These are phyloP conservation scores for Oncorhynchus keta DNA, from an alignment of 2,113 vertebrate genomes.

Conservation along the genomic window DNA sequence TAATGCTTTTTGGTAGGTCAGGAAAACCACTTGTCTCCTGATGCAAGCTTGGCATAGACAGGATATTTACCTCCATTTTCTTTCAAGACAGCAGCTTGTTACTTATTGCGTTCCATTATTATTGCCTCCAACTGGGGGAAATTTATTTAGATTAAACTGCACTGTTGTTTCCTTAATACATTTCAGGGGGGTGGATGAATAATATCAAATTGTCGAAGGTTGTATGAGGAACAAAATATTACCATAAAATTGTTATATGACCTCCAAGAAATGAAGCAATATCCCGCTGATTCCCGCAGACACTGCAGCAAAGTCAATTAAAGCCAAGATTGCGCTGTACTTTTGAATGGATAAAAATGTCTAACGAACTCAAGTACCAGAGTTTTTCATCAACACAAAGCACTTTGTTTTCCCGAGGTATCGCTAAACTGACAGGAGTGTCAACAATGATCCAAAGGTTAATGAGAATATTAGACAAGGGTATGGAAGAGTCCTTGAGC, in stretches of 20 bases:
- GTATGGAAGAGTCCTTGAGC: slow-evolving; percentile 14
- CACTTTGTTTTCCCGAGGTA: slow-evolving; percentile 41
- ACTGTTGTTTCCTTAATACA: slow-evolving; percentile 69
- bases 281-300: slow-evolving; percentile 36
- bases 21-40: slow-evolving; percentile 31
- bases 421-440: slow-evolving; percentile 32
- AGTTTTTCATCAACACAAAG: slow-evolving; percentile 39
- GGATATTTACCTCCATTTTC: slow-evolving; percentile 78
- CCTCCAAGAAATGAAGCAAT: slow-evolving; percentile 47
- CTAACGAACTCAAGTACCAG: slow-evolving; percentile 48
- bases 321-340: slow-evolving; percentile 16
- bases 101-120: slow-evolving; percentile 71
- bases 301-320: slow-evolving; percentile 29
- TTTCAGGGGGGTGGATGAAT: slow-evolving; percentile 30
- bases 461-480: slow-evolving; percentile 34
- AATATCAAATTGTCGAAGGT: slow-evolving; percentile 49
- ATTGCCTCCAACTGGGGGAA: slow-evolving; percentile 73
- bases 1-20: slow-evolving; percentile 32
- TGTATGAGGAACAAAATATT: slow-evolving; percentile 41
- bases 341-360: slow-evolving; percentile 20
- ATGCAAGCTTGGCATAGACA: slow-evolving; percentile 42
- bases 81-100: slow-evolving; percentile 69
- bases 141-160: slow-evolving; percentile 80
- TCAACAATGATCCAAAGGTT: slow-evolving; percentile 29
- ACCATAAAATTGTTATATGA: slow-evolving; percentile 47